phyloP scores from a whole-genome alignment of 2,888 invertebrate species.

The Amblyjoppa fuscipennis region DNA sequence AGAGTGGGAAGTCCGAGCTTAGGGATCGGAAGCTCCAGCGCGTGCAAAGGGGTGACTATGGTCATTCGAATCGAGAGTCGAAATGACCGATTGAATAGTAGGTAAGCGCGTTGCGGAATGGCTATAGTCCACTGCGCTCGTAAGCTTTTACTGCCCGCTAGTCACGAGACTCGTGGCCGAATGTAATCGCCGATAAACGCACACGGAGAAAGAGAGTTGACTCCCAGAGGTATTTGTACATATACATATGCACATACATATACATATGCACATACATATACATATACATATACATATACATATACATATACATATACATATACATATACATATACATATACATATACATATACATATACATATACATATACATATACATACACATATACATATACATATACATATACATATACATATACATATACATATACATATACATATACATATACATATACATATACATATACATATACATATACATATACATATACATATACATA shows the following conservation, averaged over 20 bases:
- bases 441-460: too few relatives aligned
- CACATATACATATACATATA: too few relatives aligned
- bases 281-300: too few relatives aligned
- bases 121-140: constrained; percentile 58
- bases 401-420: background rate
- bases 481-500: too few relatives aligned
- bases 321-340: too few relatives aligned
- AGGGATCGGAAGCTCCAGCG: constrained; percentile 6
- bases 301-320: too few relatives aligned
- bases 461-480: too few relatives aligned
- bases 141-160: constrained; percentile 70
- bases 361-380: too few relatives aligned
- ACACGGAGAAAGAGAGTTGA: background rate
- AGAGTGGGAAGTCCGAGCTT: background rate
- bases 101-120: constrained; percentile 38
- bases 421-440: background rate
- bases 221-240: background rate
- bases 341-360: too few relatives aligned
- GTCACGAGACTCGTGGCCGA: constrained; percentile 53
- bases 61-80: constrained; percentile 52
- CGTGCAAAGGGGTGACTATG: constrained; percentile 54
- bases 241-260: background rate
- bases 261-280: too few relatives aligned
- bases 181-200: constrained; percentile 66
- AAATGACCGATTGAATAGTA: constrained; percentile 71